Base-by-base conservation (phyloP, 2,797 vertebrate genomes). In the Dallia pectoralis region DNA sequence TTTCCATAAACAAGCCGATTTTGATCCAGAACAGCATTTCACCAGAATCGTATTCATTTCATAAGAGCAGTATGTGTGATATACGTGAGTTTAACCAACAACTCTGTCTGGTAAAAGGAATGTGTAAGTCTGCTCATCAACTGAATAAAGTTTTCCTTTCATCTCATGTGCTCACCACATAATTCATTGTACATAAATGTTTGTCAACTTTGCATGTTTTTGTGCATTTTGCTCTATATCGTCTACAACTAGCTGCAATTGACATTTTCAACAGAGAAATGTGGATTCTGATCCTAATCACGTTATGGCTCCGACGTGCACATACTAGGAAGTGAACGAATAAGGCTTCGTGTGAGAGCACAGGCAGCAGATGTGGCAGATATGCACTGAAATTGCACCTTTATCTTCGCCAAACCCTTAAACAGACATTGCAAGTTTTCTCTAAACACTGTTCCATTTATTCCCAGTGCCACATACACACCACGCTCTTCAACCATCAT, bases 101-200 rank as follows among this genome's bases (percentile, higher is more conserved):
- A 68, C 62, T 51, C 51, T 74, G 74, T 81, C 82, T 82, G 85
- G 70, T 64, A 67, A 84, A 62, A 36, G 65, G 61, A 44, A 44
- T 44, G 29, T 76, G 69, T 82, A 77, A 82, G 83, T 82, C 81
- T 18, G 40, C 40, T 44, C 40, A 44, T 44, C 40, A 44, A 44
- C 40, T 44, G 40, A 44, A 44, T 44, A 44, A 44, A 44, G 9
- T 14, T 4, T 14, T 44, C 40, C 40, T 12, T 44, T 44, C 40
- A 44, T 44, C 40, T 44, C 40, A 12, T 44, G 40, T 44, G 40
- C 40, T 44, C 40, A 44, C 40, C 40, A 44, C 40, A 44, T 44
- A 44, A 44, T 40, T 5, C 36, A 40, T 40, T 40, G 36, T 40
- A 40, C 4, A 40, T 40, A 36, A 36, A 40, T 40, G 8, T 40